phyloP scores from a whole-genome alignment of 2,113 vertebrate species.

The Oreochromis spilurus region DNA sequence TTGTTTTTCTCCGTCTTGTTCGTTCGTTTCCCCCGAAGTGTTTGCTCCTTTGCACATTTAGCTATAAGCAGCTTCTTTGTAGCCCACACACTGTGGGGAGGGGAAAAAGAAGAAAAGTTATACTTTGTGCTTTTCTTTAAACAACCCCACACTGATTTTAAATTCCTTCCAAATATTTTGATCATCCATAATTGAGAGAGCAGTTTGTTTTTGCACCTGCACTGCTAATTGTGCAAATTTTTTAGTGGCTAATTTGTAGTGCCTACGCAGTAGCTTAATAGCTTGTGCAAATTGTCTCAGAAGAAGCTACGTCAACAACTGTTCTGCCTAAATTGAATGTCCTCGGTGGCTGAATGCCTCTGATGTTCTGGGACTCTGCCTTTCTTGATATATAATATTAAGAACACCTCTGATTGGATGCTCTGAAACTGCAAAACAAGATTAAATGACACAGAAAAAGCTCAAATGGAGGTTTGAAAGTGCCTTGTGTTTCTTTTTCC shows the following conservation, averaged over 20 bases:
- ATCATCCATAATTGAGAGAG: not conserved
- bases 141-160: not conserved
- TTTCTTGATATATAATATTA: not conserved
- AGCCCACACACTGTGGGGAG: not conserved
- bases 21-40: not conserved
- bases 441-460: not conserved
- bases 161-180: not conserved
- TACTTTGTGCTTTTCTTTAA: not conserved
- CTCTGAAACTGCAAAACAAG: not conserved
- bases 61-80: not conserved
- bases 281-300: not conserved
- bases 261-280: not conserved
- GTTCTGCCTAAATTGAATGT: not conserved
- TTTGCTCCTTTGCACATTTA: not conserved
- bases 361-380: not conserved
- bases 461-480: conserved; percentile 17
- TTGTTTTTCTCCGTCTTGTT: not conserved
- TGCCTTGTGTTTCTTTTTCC: not conserved
- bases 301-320: not conserved
- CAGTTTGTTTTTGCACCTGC: not conserved
- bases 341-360: not conserved
- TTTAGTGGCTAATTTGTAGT: not conserved
- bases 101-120: not conserved
- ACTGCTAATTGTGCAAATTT: not conserved
- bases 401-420: not conserved